Percentiles rank a stretch among this genome's conserved stretches.
Evolutionary conservation across 2,797 vertebrate species (phyloP).

Genomic region (Carapus acus): DNA sequence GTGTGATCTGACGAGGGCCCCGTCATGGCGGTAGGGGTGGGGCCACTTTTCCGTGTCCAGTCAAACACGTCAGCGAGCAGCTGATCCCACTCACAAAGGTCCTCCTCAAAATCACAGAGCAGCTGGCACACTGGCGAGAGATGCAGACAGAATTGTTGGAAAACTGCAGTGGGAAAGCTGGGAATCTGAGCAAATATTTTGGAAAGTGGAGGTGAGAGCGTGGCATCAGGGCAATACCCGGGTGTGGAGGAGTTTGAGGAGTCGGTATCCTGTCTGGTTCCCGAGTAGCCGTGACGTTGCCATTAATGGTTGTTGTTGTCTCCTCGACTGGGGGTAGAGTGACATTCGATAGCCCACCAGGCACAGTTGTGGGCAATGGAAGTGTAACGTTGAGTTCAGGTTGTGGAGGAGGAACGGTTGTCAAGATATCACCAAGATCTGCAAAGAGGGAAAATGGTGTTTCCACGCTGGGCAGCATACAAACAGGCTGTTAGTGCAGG

Average conservation of each 20-base stretch:
- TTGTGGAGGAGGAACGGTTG: background rate
- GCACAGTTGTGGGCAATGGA: background rate
- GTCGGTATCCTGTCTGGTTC: background rate
- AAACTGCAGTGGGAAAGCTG: too few species aligned
- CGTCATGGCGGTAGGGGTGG: constrained; percentile 55
- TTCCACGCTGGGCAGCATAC: background rate
- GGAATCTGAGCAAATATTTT: too few species aligned
- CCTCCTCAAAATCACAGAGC: constrained; percentile 61
- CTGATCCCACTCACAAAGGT: constrained; percentile 65
- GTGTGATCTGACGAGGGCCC: constrained; percentile 67
- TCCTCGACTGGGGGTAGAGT: background rate
- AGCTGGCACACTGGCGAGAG: constrained; percentile 48
- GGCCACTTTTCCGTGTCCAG: constrained; percentile 60
- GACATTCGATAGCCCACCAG: background rate
- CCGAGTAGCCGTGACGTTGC: background rate
- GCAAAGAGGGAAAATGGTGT: background rate
- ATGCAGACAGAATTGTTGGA: too few species aligned
- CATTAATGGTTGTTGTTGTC: background rate
- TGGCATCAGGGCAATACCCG: constrained; percentile 21
- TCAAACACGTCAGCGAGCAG: constrained; percentile 60
- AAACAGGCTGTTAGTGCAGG: background rate
- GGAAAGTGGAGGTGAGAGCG: background rate
- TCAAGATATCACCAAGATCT: constrained; percentile 13
- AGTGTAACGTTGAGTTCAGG: constrained; percentile 6
- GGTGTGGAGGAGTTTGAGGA: background rate